Percentiles rank a stretch among this genome's conserved stretches.
Conservation (phyloP, 1,140 invertebrate species). For the Prorops nasuta region DNA sequence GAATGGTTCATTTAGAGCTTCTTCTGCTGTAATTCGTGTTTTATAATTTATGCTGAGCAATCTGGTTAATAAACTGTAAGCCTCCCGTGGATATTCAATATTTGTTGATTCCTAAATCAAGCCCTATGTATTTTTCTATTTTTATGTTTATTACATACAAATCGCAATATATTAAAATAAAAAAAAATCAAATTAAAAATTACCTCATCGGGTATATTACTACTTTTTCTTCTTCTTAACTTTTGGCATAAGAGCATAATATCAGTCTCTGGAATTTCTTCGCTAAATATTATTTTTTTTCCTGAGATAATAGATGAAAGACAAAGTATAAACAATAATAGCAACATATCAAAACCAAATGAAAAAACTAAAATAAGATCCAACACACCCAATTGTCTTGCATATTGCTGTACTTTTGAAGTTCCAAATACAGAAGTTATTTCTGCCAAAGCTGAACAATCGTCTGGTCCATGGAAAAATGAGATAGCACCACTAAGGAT, state of each 20-base stretch:
- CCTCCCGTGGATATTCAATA: slow-evolving; percentile 63
- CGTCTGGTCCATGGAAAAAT: slow-evolving; percentile 81
- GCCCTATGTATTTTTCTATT: too few relatives aligned
- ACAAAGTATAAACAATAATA: slow-evolving; percentile 10
- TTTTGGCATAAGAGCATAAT: slow-evolving; percentile 44
- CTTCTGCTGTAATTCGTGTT: slow-evolving; percentile 69
- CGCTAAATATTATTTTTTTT: slow-evolving; percentile 49
- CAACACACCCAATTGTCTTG: slow-evolving; percentile 65
- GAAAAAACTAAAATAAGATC: slow-evolving; percentile 1
- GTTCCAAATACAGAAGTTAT: slow-evolving; percentile 80
- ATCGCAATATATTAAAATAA: slow-evolving; percentile 14
- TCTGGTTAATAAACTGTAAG: slow-evolving; percentile 71
- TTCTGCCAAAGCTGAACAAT: slow-evolving; percentile 78
- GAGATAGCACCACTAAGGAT: slow-evolving; percentile 79
- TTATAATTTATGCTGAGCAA: slow-evolving; percentile 76
- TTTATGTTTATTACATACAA: too few relatives aligned
- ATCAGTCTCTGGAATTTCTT: slow-evolving; percentile 41
- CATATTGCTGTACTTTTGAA: slow-evolving; percentile 66
- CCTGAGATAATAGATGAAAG: slow-evolving; percentile 34
- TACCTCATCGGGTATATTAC: slow-evolving; percentile 34
- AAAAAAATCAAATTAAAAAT: slow-evolving; percentile 26
- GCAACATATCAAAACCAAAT: slow-evolving; percentile 18
- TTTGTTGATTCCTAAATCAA: slow-evolving; percentile 29
- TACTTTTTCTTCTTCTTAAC: slow-evolving; percentile 39
- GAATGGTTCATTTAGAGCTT: slow-evolving; percentile 76